Evolutionary conservation across 1,140 invertebrate species (phyloP).

Genomic region (Brachionus manjavacas): DNA sequence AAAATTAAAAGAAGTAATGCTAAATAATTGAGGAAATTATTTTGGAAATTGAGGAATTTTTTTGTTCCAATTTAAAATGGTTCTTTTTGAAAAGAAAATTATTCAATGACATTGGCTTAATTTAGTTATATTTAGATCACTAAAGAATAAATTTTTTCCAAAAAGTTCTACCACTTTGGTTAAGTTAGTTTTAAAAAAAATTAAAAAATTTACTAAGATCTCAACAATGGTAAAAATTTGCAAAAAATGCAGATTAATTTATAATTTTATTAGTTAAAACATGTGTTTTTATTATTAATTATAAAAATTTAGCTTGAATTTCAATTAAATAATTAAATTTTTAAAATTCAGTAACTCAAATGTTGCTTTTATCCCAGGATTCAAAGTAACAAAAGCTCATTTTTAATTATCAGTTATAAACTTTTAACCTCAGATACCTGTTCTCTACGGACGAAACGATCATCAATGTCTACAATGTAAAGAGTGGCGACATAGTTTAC

Average conservation of each 20-base stretch:
- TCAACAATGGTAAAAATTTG: not conserved
- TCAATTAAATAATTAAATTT: not conserved
- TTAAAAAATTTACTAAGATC: not conserved
- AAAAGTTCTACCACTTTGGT: not conserved
- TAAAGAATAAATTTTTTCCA: too few relatives aligned
- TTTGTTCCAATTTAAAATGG: too few relatives aligned
- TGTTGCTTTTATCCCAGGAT: constrained; percentile 26
- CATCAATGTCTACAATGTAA: constrained; percentile 3
- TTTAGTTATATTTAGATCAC: too few relatives aligned
- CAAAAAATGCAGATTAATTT: not conserved
- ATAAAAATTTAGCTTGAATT: not conserved
- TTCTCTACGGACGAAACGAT: not conserved
- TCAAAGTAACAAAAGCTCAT: not conserved
- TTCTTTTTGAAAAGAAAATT: too few relatives aligned
- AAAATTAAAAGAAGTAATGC: too few relatives aligned
- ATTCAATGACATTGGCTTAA: too few relatives aligned
- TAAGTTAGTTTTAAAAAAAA: not conserved
- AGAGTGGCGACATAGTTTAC: constrained; percentile 17
- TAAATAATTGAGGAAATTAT: too few relatives aligned
- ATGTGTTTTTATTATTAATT: not conserved
- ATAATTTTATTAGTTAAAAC: not conserved
- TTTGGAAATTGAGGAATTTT: too few relatives aligned
- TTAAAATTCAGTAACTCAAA: not conserved
- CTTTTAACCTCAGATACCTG: not conserved
- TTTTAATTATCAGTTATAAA: not conserved